A percentile compares a stretch with the other conserved stretches of the same genome.
These are phyloP conservation scores for Prietella phreatophila DNA, from an alignment of 2,113 vertebrate genomes.

Conservation along the genomic window DNA sequence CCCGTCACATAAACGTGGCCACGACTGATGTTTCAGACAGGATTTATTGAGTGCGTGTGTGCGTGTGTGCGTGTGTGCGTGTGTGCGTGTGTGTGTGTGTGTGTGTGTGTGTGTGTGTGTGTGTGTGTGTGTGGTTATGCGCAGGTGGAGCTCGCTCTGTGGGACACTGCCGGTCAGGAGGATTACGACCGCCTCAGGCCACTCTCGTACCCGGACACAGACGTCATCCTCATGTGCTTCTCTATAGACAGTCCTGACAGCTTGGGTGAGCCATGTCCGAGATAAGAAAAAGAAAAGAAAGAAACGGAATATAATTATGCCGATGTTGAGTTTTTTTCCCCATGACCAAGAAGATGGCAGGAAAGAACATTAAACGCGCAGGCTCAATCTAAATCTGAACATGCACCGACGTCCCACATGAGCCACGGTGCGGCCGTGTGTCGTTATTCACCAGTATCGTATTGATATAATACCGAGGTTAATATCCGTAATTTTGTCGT, in stretches of 20 bases:
- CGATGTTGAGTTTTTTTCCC: neutral
- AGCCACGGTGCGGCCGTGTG: neutral
- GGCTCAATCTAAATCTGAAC: neutral
- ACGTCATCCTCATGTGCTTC: conserved; percentile 57
- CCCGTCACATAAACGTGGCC: too few relatives aligned
- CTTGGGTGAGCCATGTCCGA: conserved; percentile 40
- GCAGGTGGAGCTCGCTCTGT: conserved; percentile 54
- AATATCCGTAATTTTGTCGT: conserved; percentile 6
- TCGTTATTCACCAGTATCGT: neutral
- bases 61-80: conserved; percentile 16
- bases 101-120: neutral
- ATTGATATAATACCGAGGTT: neutral
- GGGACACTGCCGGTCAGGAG: conserved; percentile 57
- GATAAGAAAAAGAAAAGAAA: neutral
- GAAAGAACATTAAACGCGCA: neutral
- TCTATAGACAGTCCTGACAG: conserved; percentile 56
- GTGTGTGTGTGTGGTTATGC: neutral
- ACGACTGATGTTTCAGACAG: neutral
- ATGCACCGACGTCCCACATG: neutral
- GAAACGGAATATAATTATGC: neutral
- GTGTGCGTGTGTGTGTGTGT: neutral
- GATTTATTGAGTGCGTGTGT: neutral
- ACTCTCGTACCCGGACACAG: conserved; percentile 51
- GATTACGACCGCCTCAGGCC: conserved; percentile 55
- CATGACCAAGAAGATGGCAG: neutral